Evolutionary conservation across 2,797 vertebrate species (phyloP).

Genomic region (Cossypha niveicapilla): DNA sequence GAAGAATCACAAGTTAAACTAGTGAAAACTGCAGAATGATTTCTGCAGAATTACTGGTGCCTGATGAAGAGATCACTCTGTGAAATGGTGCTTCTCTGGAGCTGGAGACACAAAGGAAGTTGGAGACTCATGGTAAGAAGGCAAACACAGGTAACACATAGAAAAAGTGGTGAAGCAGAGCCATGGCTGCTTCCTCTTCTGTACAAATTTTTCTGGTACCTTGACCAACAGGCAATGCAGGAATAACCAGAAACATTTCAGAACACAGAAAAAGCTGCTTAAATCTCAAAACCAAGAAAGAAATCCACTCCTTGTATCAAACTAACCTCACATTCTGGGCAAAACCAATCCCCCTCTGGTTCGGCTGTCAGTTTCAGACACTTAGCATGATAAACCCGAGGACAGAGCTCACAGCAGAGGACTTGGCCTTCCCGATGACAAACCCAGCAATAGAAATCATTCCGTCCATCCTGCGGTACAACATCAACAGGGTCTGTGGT

Average conservation of each 20-base stretch:
- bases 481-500: conserved; percentile 99
- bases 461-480: conserved; percentile 99
- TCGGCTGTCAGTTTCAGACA: conserved; percentile 98
- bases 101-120: background rate
- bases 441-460: conserved; percentile 99
- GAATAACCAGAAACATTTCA: background rate
- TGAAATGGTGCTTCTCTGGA: background rate
- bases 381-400: conserved; percentile 99
- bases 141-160: background rate
- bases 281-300: background rate
- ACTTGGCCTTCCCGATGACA: conserved; percentile 98
- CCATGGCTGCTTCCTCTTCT: background rate
- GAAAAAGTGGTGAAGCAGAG: background rate
- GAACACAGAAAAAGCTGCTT: background rate
- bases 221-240: background rate
- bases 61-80: background rate
- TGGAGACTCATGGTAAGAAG: background rate
- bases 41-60: background rate
- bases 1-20: background rate
- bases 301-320: conserved; percentile 12
- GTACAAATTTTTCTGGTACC: background rate
- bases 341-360: conserved; percentile 99
- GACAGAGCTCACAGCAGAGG: conserved; percentile 99
- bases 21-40: background rate
- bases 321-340: conserved; percentile 93